phyloP scores from a whole-genome alignment of 2,113 vertebrate genomes.

The Myxocyprinus asiaticus region DNA sequence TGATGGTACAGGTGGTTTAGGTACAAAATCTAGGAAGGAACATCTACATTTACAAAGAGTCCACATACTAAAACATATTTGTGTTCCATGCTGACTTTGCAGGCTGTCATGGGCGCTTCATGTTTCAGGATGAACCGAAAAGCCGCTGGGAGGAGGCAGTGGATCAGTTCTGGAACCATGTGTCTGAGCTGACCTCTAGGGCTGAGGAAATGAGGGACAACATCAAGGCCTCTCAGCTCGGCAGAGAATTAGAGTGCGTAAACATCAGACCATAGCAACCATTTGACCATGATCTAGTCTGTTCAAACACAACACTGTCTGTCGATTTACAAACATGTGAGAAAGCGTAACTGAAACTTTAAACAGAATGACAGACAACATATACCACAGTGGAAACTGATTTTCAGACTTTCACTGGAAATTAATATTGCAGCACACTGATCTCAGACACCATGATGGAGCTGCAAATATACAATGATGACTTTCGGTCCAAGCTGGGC shows the following conservation, averaged over 20 bases:
- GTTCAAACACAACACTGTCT: too few species aligned
- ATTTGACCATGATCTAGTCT: not conserved
- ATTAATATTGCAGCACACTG: constrained; percentile 70
- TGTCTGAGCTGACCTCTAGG: constrained; percentile 56
- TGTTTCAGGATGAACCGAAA: constrained; percentile 45
- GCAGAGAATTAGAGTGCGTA: constrained; percentile 78
- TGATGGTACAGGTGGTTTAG: not conserved
- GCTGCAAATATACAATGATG: constrained; percentile 64
- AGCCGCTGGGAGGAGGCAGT: constrained; percentile 66
- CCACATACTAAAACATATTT: not conserved
- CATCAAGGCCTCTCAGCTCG: constrained; percentile 64
- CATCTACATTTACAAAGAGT: not conserved
- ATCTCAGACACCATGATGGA: constrained; percentile 75
- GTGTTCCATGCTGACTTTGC: not conserved
- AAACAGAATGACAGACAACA: too few species aligned
- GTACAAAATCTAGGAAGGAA: not conserved
- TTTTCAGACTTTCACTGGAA: too few species aligned
- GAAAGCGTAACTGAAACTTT: too few species aligned
- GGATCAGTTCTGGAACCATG: constrained; percentile 64
- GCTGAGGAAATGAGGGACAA: constrained; percentile 55
- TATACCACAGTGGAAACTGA: too few species aligned
- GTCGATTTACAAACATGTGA: too few species aligned
- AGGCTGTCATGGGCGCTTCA: constrained; percentile 67
- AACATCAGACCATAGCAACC: not conserved
- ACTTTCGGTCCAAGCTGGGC: constrained; percentile 65